Evolutionary conservation across 1,140 invertebrate genomes (phyloP).

Genomic region (Cyclina sinensis): DNA sequence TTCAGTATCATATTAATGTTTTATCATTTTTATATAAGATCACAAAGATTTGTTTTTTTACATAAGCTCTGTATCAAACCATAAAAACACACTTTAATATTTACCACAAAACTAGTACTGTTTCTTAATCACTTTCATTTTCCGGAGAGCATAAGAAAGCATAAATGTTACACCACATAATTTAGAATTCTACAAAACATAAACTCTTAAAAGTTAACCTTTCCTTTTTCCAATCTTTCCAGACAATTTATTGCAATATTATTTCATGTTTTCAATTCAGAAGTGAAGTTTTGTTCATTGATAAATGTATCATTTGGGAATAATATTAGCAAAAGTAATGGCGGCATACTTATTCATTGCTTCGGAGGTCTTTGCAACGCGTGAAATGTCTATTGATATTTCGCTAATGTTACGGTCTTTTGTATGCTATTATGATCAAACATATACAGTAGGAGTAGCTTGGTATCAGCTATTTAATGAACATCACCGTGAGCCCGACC

Average conservation of each 20-base stretch:
- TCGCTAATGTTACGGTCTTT: not conserved
- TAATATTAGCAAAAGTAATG: not conserved
- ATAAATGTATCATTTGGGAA: not conserved
- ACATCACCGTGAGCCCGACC: not conserved
- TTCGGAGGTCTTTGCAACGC: not conserved
- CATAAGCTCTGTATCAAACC: too few relatives aligned
- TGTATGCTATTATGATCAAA: not conserved
- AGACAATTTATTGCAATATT: not conserved
- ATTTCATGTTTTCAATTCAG: slow-evolving; percentile 15
- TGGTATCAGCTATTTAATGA: not conserved
- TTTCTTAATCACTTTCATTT: too few relatives aligned
- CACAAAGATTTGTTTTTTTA: too few relatives aligned
- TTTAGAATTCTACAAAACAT: not conserved
- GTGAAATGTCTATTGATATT: not conserved
- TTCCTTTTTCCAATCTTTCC: not conserved
- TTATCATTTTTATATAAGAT: too few relatives aligned
- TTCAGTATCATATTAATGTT: too few relatives aligned
- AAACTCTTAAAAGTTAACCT: not conserved
- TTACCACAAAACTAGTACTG: too few relatives aligned
- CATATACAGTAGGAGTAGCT: not conserved
- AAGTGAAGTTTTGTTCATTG: not conserved
- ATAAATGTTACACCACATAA: not conserved
- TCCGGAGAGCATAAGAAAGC: not conserved
- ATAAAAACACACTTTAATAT: too few relatives aligned
- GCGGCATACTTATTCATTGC: not conserved